phyloP scores from a whole-genome alignment of 2,113 vertebrate species.

The Ophiodon elongatus region DNA sequence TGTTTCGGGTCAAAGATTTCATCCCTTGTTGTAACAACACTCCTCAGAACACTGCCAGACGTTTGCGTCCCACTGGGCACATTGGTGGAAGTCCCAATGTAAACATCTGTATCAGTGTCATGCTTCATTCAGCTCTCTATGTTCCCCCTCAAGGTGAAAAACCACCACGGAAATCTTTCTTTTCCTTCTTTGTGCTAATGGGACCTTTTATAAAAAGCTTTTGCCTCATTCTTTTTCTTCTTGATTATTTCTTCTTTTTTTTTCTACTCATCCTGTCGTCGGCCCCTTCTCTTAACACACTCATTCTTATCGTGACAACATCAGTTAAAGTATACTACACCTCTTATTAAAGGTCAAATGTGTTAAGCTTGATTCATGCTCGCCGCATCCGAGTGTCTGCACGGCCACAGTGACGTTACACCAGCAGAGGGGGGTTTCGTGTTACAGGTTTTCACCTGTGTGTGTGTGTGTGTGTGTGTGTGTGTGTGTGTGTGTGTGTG shows the following conservation, averaged over 20 bases:
- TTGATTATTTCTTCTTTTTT: background rate
- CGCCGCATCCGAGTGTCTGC: too few species aligned
- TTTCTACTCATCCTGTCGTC: background rate
- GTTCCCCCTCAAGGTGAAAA: slow-evolving; percentile 18
- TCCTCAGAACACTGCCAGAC: slow-evolving; percentile 1
- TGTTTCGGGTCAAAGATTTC: slow-evolving; percentile 41
- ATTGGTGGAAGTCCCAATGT: slow-evolving; percentile 15
- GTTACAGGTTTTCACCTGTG: too few species aligned
- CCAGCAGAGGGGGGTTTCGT: too few species aligned
- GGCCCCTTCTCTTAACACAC: background rate
- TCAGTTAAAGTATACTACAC: background rate
- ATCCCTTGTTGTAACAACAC: slow-evolving; percentile 25
- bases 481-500: too few species aligned
- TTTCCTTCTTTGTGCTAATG: background rate
- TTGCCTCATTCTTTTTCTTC: background rate
- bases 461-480: too few species aligned
- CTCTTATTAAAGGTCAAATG: background rate
- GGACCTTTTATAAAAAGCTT: slow-evolving; percentile 6
- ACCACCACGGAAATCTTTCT: background rate
- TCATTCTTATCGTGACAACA: too few species aligned
- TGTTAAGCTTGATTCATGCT: too few species aligned
- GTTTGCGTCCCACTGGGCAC: slow-evolving; percentile 7
- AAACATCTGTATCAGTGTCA: slow-evolving; percentile 17
- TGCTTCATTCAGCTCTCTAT: slow-evolving; percentile 3
- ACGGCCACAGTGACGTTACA: too few species aligned